Base-by-base conservation (phyloP, 1,140 invertebrate species). In the Chelonus insularis region DNA sequence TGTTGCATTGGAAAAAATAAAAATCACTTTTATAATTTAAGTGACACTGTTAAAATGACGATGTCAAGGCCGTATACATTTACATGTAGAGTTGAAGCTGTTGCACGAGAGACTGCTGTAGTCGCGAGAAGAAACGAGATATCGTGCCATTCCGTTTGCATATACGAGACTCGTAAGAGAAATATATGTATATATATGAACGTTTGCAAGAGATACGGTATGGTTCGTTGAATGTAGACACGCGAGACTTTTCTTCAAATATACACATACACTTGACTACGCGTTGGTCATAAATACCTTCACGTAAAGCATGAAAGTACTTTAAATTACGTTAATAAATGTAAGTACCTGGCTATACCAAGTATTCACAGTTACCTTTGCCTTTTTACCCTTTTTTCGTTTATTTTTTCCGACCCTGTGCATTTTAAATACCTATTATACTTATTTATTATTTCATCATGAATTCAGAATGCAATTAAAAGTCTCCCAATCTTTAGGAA, bases 21-120 rank as follows among this genome's bases (percentile, higher is more conserved):
- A 48, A 21, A 52, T 18, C 12, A 52, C 25, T 36, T 34, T 52
- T 14, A 34, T 21, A 21, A 52, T 45, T 45, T 45, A 21, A 45
- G 16, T 39, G 9, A 14, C 3, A 14, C 11, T 9, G 9, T n/a
- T n/a, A 20, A 23, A 41, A 34, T 34, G 58, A 60, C 48, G 68
- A 68, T 72, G 70, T 70, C 70, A 72, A 72, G 70, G 70, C 62
- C 70, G 68, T 63, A 72, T 72, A 68, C 65, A 67, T 67, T 68
- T 68, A 67, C 64, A 70, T 65, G 62, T 52, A 48, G 21, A 25
- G 16, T 4, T 52, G 14, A 41, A 41, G 16, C 43, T 37, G 47
- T 54, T 60, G 37, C 51, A 57, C 16, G 37, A 43, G 5, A 57
- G n/a, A 12, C 55, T 29, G 25, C 3, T 7, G 7, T 29, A 29